Evolutionary conservation across 92 coral and sea anemone species (phyloP).

Genomic region (Epizoanthus rinbou): DNA sequence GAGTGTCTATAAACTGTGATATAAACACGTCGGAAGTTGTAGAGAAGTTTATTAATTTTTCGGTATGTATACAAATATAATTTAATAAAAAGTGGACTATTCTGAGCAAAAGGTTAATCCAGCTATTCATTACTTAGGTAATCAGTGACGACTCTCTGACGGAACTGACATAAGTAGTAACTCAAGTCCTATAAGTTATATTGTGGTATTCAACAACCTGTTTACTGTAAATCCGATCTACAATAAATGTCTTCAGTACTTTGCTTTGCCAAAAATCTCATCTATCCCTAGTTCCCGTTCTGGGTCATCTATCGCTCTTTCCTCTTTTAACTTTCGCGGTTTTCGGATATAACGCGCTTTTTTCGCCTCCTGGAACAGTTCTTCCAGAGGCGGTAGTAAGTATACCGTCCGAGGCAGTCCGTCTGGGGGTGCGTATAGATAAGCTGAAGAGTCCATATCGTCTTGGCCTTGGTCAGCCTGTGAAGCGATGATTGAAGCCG

Average conservation of each 20-base stretch:
- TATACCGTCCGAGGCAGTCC: constrained; percentile 91
- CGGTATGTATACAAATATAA: too few relatives aligned
- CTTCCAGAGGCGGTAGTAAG: constrained; percentile 84
- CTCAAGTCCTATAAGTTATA: too few relatives aligned
- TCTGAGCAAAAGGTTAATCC: not conserved
- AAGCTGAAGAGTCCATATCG: constrained; percentile 65
- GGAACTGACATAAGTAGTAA: not conserved
- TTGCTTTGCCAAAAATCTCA: constrained; percentile 84
- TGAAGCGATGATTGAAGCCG: constrained; percentile 33
- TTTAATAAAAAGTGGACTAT: too few relatives aligned
- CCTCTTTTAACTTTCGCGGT: constrained; percentile 61
- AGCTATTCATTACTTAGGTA: not conserved
- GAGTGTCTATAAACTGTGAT: too few relatives aligned
- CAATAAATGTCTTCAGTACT: not conserved
- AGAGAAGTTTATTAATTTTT: too few relatives aligned
- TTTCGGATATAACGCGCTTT: constrained; percentile 93
- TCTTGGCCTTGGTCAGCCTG: constrained; percentile 51
- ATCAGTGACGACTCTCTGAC: not conserved
- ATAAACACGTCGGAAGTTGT: too few relatives aligned
- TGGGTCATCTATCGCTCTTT: constrained; percentile 77
- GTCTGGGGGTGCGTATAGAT: constrained; percentile 96
- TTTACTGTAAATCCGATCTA: not conserved
- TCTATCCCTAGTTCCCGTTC: constrained; percentile 91
- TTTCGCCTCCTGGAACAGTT: constrained; percentile 84
- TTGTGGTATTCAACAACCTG: not conserved